Base-by-base conservation (phyloP, 2,797 vertebrate genomes). In the Sebastes vulpes region DNA sequence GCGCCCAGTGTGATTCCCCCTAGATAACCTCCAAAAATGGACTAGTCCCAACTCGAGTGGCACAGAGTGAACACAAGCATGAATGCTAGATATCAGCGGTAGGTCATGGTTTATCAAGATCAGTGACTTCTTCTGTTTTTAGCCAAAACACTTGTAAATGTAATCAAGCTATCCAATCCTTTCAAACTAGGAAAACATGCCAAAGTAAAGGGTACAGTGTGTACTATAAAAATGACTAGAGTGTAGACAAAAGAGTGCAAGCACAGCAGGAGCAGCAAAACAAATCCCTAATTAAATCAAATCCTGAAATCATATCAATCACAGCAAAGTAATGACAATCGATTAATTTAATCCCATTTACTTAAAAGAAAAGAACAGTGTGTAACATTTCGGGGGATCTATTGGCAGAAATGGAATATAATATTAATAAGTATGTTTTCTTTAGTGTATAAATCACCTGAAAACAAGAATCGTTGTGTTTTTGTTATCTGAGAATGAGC, bases 1-100 rank as follows among this genome's bases (percentile, higher is more conserved):
- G 74, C 9, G 20, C 78, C 63, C 69, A 73, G 82, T 20, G 21
- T 6, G 52, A 73, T 63, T 92, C 73, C 79, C 88, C 69, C n/a
- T 38, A 91, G 88, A 91, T 75, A 88, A 88, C 87, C 83, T 79
- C 81, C 60, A 85, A 82, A 90, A 86, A 83, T 71, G 70, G 81
- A 85, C 79, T 20, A 23, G 42, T 82, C 76, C 50, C 56, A 66
- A 26, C 48, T 50, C 48, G n/a, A 50, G 48, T 9, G 76, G 54
- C 63, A 75, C 86, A 57, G 35, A 61, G 60, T 6, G 42, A 50
- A 63, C 65, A 81, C 65, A 42, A 6, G 52, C 57, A 74, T 7
- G n/a, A 81, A 35, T 25, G 26, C 12, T 3, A 9, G 20, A 60
- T 18, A 50, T 64, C 48, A 75, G 59, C 32, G 4, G 5, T 1